Conservation (phyloP, 2,888 invertebrate genomes). For the Microctonus brassicae region DNA sequence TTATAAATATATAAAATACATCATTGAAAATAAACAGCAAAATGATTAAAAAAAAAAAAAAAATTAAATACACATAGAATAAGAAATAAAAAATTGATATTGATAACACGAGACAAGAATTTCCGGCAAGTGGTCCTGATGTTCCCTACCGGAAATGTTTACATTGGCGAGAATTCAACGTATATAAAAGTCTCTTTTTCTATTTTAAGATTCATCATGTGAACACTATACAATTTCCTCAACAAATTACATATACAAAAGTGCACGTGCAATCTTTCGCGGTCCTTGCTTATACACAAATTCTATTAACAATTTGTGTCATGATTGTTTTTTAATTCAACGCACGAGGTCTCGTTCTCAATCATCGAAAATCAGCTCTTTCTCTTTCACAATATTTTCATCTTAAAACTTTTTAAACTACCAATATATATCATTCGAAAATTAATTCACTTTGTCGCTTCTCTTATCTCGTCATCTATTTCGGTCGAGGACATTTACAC, state of each 20-base stretch:
- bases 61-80: slow-evolving; percentile 21
- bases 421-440: neutral
- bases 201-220: slow-evolving; percentile 33
- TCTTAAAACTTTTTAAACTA: neutral
- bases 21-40: neutral
- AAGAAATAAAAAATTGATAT: slow-evolving; percentile 14
- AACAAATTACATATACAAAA: neutral
- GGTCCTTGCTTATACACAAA: neutral
- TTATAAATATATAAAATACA: neutral
- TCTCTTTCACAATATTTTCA: neutral
- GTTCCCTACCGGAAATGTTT: slow-evolving; percentile 35
- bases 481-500: slow-evolving; percentile 2
- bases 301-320: slow-evolving; percentile 1
- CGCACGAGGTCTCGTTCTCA: neutral
- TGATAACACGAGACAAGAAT: slow-evolving; percentile 18
- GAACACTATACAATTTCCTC: slow-evolving; percentile 10
- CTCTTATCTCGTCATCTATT: slow-evolving; percentile 22
- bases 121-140: slow-evolving; percentile 12
- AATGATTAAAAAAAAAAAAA: slow-evolving; percentile 47
- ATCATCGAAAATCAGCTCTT: neutral
- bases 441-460: neutral
- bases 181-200: slow-evolving; percentile 34
- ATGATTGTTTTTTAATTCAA: neutral
- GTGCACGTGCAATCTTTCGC: neutral
- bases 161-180: slow-evolving; percentile 37